Evolutionary conservation across 2,888 invertebrate species (phyloP), one percentile per base, ranked within the genome.

Genomic region (Agrochola lychnidis): DNA sequence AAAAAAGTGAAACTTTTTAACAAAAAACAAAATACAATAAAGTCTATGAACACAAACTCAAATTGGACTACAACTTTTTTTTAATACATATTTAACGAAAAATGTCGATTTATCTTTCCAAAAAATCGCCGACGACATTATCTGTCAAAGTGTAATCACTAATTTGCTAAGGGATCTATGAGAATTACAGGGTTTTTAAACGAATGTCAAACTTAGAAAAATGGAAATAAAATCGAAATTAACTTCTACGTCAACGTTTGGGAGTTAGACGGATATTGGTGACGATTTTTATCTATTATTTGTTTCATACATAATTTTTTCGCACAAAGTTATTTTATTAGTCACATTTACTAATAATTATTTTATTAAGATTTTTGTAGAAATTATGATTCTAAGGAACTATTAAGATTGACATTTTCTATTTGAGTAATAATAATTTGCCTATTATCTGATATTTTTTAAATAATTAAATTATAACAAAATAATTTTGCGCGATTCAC

Each of bases 161-260:
- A 96, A 94, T 91, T 94, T 91, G 95, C 96, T 96, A 96, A 94
- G 95, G 96, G 96, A 90, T 92, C 94, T 95, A 96, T 94, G 91
- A 86, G 91, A 86, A 89, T 90, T 95, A 94, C 96, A 96, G 96
- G 96, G 96, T 92, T 92, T 95, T 92, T 42, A 90, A 91, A 90
- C 69, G 76, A 89, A 89, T 70, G 74, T 86, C 77, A 61, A 89
- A 84, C 71, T 81, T 87, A 88, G 78, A 78, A 40, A 77, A 87
- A 83, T 80, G 79, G 83, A 87, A 86, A 90, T 81, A 83, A 86
- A 78, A 81, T 84, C 81, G 85, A 91, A 87, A 84, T 81, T 73
- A 82, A 86, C 36, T 74, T 75, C 78, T 84, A 84, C 81, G 61
- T 76, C 83, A 84, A 85, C 82, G 73, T 83, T 87, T 81, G 88